Evolutionary conservation across 2,113 vertebrate genomes (phyloP).

Genomic region (Pandion haliaetus): DNA sequence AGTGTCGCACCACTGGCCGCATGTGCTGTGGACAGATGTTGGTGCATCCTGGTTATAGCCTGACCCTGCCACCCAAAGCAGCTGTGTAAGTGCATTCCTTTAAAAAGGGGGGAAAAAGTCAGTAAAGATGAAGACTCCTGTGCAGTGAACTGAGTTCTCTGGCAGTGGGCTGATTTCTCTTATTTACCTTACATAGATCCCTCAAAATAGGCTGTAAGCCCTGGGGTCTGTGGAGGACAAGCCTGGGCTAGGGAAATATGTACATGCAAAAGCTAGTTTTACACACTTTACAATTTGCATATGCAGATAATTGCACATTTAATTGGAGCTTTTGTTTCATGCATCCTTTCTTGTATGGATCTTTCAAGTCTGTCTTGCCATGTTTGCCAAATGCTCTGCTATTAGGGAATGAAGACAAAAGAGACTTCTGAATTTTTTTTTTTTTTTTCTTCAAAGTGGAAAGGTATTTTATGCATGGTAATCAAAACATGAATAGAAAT

Average conservation of each 20-base stretch:
- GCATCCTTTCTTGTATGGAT: neutral
- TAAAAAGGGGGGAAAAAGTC: neutral
- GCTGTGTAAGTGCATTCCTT: neutral
- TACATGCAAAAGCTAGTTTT: neutral
- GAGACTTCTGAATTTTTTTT: neutral
- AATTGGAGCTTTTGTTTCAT: neutral
- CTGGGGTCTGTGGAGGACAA: neutral
- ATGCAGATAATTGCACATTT: neutral
- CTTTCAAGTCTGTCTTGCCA: neutral
- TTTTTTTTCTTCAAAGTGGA: neutral
- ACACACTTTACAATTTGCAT: neutral
- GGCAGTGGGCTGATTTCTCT: neutral
- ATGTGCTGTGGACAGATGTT: rapidly evolving
- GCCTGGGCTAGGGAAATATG: neutral
- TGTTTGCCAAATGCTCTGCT: neutral
- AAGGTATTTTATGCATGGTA: neutral
- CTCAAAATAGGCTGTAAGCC: neutral
- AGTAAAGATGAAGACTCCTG: neutral
- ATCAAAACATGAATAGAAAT: neutral
- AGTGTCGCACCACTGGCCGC: rapidly evolving
- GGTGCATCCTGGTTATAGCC: rapidly evolving
- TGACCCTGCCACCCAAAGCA: neutral
- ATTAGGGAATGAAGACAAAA: neutral
- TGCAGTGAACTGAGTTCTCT: neutral
- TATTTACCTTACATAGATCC: neutral